Base-by-base conservation (phyloP, 1,140 invertebrate species). In the Scylla paramamosain region DNA sequence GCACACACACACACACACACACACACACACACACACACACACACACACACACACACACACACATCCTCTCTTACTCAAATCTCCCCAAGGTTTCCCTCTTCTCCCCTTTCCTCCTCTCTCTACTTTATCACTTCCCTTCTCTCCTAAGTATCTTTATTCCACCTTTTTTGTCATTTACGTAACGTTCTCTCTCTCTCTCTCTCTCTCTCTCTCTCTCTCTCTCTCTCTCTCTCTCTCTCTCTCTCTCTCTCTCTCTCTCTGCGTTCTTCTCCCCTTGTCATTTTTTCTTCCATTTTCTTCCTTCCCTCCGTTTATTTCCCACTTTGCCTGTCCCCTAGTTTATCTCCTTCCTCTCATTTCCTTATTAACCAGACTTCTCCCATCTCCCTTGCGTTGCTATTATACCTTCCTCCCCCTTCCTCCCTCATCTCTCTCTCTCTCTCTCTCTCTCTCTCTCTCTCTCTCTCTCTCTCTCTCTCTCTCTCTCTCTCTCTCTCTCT, bases 391-490 rank as follows among this genome's bases (percentile, higher is more conserved):
- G 10, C 10, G 0, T 3, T 20, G 52, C 52, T 59, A 2, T 77
- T n/a, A 77, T 77, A n/a, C 6, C 8, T 25, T 67, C 59, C 20
- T 16, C 59, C 20, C 20, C 20, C 14, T 45, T 87, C 39, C 29
- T 14, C 25, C 20, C 12, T n/a, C 25, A 4, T 87, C 39, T 32
- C 31, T 32, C n/a, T 32, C 31, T 46, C 86, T 46, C 29, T 32
- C n/a, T 88, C 45, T n/a, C 86, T 46, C n/a, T 88, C 28, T 86
- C 84, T 29, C 84, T 31, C 32, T 86, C 32, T 86, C 84, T 86
- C 32, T 86, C 32, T 31, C 32, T 86, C 84, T 86, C 32, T 86
- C 28, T 31, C 32, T 86, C 84, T 39, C 32, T 39, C 32, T 39
- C 32, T 39, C 84, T 46, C 16, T 88, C 45, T 88, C 29, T 88